Percentiles rank a stretch among this genome's conserved stretches.
Conservation (phyloP, 2,888 invertebrate genomes). For the Drosophila robusta region DNA sequence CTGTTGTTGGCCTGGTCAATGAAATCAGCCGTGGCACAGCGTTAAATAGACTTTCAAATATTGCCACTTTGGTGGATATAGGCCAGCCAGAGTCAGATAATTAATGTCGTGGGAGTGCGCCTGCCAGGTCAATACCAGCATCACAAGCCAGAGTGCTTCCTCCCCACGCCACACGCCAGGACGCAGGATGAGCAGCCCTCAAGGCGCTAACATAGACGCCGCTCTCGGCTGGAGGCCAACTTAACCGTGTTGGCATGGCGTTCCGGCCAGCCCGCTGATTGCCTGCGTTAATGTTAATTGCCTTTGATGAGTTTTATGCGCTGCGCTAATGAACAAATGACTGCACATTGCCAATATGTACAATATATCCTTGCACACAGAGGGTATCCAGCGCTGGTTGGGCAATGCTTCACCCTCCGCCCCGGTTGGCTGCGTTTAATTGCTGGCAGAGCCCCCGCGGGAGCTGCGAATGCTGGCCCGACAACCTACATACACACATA, state of each 20-base stretch:
- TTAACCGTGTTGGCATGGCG: conserved; percentile 21
- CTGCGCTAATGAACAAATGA: conserved; percentile 77
- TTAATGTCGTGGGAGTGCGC: conserved; percentile 69
- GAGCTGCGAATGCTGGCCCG: conserved; percentile 6
- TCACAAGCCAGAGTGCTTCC: background rate
- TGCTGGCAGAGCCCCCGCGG: conserved; percentile 39
- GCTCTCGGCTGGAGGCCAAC: conserved; percentile 12
- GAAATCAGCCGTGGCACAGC: conserved; percentile 55
- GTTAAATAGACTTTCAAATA: conserved; percentile 78
- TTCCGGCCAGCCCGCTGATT: conserved; percentile 59
- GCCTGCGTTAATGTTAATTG: conserved; percentile 80
- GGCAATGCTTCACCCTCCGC: conserved; percentile 4
- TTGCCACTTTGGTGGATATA: conserved; percentile 68
- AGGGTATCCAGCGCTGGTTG: conserved; percentile 25
- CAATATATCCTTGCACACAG: conserved; percentile 40
- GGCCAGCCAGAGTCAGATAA: conserved; percentile 62
- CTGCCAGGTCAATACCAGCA: conserved; percentile 23
- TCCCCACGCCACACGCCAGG: too few relatives aligned
- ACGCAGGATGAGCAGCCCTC: conserved; percentile 20
- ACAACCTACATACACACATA: conserved; percentile 17
- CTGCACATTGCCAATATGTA: conserved; percentile 73
- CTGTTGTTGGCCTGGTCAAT: conserved; percentile 42
- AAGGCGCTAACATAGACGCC: conserved; percentile 52
- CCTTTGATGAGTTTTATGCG: conserved; percentile 80
- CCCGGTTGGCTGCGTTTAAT: conserved; percentile 49